Conservation (phyloP, 53 echinoderm and acorn worm species). For the Mesocentrotus franciscanus region DNA sequence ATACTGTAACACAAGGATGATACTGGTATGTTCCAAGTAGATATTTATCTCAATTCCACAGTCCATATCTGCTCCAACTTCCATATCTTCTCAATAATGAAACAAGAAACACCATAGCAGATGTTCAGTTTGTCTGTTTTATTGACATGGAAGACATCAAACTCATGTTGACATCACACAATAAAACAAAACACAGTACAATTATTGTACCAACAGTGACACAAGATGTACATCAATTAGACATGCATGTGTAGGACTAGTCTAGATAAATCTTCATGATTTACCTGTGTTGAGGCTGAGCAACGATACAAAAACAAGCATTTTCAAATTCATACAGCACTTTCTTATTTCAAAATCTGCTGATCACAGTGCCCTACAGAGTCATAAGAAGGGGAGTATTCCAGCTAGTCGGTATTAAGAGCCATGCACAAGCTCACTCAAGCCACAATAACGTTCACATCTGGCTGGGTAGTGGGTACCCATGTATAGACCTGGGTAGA, state of each 20-base stretch:
- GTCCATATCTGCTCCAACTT: no score
- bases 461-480: background rate
- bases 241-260: background rate
- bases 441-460: background rate
- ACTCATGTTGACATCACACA: conserved; percentile 56
- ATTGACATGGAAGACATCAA: conserved; percentile 21
- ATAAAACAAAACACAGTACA: conserved; percentile 50
- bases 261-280: background rate
- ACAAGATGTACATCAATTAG: background rate
- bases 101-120: background rate
- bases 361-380: background rate
- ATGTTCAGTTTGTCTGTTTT: conserved; percentile 43
- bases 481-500: background rate
- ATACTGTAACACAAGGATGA: no score
- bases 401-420: background rate
- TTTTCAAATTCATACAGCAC: no score
- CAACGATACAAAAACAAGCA: no score
- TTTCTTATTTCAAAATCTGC: background rate
- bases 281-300: background rate
- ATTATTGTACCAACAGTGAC: conserved; percentile 35
- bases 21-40: no score
- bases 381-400: background rate
- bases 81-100: no score
- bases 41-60: no score
- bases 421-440: background rate